phyloP scores from a whole-genome alignment of 2,113 vertebrate species.

The Rana temporaria region DNA sequence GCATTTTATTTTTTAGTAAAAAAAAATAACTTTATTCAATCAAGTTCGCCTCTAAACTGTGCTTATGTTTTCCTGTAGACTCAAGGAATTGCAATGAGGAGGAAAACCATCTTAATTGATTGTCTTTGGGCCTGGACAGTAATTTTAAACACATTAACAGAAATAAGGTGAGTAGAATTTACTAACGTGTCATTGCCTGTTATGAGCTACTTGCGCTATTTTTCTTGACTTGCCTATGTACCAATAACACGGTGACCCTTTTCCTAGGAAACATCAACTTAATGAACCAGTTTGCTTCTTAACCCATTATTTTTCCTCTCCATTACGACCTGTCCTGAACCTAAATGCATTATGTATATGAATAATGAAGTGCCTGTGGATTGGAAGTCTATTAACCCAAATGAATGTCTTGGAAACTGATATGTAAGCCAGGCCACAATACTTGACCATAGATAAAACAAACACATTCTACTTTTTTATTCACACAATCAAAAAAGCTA shows the following conservation, averaged over 20 bases:
- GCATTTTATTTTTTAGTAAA: too few species aligned
- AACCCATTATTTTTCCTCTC: too few species aligned
- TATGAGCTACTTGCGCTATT: neutral
- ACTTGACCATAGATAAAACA: neutral
- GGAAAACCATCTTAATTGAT: conserved; percentile 68
- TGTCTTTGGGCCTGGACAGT: conserved; percentile 89
- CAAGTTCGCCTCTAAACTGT: conserved; percentile 59
- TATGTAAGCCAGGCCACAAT: neutral
- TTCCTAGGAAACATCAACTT: neutral
- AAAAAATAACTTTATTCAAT: conserved; percentile 1
- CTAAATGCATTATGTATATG: neutral
- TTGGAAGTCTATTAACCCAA: neutral
- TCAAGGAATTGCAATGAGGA: conserved; percentile 83
- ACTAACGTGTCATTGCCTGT: neutral
- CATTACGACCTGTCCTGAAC: neutral
- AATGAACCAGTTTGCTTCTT: neutral
- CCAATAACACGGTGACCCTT: neutral
- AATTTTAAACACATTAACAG: conserved; percentile 76
- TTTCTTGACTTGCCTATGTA: neutral
- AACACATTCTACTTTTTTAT: too few species aligned
- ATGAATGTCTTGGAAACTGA: neutral
- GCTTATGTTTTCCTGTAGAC: conserved; percentile 77
- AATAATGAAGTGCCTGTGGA: neutral
- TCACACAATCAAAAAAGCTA: too few species aligned
- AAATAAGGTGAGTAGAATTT: conserved; percentile 87